Evolutionary conservation across 1,140 invertebrate genomes (phyloP), one percentile per base, ranked within the genome.

Genomic region (Conus betulinus): DNA sequence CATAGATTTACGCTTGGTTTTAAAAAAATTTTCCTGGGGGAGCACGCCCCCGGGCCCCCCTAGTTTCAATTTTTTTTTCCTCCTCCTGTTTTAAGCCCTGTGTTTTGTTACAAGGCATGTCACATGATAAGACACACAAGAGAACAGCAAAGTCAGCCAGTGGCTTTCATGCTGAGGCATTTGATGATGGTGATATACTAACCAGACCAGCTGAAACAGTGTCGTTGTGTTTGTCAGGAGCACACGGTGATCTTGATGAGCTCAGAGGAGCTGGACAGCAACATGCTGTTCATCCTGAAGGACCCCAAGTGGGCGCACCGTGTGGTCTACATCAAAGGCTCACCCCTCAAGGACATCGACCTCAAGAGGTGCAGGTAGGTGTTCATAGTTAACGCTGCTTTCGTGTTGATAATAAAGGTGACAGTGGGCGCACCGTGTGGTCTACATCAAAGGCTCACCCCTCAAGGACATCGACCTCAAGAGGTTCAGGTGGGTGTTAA

Each of bases 251-350:
- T 99, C 11, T 96, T 99, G 51, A 95, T 99, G 52, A 99, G 98
- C 5, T 98, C 98, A 1, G 98, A 98, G 97, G 99, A 99, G 95
- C 96, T 99, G 90, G 98, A 99, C 93, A 98, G 98, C 2, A 99
- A 98, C 11, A 99, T 99, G 98, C 96, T 98, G 91, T 98, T 99
- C 97, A 99, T 99, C 90, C 96, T 99, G n/a, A 98, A 99, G 96
- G 98, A 99, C 87, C 98, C 99, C 0, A 98, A 99, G 93, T 99
- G 98, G 98, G 98, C 98, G 8, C 98, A 99, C 93, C 96, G 98
- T 60, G 98, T 99, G 57, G 98, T 99, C 94, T 99, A 99, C 95
- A 99, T 99, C 93, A 98, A 99, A 94, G 98, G 98, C 67, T 98
- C 98, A 8, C 98, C 98, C 91, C 95, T 99, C 55, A 98, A 98